phyloP scores from a whole-genome alignment of 2,888 invertebrate genomes.

The Serripes groenlandicus region DNA sequence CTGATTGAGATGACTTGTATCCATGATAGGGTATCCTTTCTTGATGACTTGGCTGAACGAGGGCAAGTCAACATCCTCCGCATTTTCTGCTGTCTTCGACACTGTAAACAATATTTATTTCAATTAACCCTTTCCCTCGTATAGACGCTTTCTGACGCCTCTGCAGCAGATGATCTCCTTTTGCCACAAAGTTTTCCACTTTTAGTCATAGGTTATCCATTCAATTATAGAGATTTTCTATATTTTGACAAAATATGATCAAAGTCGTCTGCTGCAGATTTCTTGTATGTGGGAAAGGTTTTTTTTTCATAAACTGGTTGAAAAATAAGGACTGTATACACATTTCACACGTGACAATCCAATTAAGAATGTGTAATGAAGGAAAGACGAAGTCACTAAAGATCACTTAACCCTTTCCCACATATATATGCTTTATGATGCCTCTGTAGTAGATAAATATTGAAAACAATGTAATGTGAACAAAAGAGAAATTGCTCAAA shows the following conservation, averaged over 20 bases:
- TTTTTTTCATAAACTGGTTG: no score
- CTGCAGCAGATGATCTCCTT: not conserved
- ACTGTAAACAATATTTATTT: not conserved
- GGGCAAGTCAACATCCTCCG: constrained; percentile 73
- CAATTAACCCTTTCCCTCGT: not conserved
- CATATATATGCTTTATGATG: not conserved
- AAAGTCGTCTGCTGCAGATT: no score
- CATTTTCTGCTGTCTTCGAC: constrained; percentile 2
- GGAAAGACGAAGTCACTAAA: no score
- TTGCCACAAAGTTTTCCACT: no score
- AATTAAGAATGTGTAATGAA: no score
- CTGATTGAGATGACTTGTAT: no score
- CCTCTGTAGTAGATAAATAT: not conserved
- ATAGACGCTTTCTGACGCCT: not conserved
- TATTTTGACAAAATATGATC: no score
- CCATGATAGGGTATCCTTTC: constrained; percentile 68
- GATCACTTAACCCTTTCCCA: not conserved
- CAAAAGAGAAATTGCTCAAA: not conserved
- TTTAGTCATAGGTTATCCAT: no score
- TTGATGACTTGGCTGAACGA: constrained; percentile 69
- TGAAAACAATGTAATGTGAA: not conserved
- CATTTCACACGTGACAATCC: no score
- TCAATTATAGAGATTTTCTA: no score
- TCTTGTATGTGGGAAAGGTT: no score
- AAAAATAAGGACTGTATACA: no score